Conservation (phyloP, 2,113 vertebrate species). For the Uria lomvia region DNA sequence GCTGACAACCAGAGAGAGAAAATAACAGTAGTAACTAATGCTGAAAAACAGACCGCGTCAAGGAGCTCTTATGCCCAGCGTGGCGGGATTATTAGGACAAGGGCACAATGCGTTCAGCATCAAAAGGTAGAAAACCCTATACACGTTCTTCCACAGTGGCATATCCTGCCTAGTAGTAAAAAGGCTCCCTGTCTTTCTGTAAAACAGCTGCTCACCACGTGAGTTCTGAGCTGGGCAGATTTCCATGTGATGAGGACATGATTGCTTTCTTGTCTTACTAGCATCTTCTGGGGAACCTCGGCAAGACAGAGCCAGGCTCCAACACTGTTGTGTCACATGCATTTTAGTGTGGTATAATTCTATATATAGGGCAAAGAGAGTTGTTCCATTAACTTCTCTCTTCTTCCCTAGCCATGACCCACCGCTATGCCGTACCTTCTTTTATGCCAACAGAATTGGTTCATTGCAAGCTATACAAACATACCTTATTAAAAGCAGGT, state of each 20-base stretch:
- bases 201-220: neutral
- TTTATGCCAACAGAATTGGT: neutral
- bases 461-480: neutral
- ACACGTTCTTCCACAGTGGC: accelerated
- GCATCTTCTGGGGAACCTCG: neutral
- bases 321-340: neutral
- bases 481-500: neutral
- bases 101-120: neutral
- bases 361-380: neutral
- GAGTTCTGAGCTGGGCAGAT: neutral
- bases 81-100: neutral
- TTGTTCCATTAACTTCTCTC: neutral
- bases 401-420: neutral
- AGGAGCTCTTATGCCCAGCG: neutral
- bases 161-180: neutral
- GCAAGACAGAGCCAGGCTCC: neutral
- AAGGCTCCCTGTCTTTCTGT: neutral
- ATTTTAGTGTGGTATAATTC: neutral
- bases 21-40: neutral
- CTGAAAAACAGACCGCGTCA: neutral
- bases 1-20: neutral
- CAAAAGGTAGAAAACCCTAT: neutral
- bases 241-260: neutral
- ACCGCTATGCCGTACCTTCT: neutral
- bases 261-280: neutral